Evolutionary conservation across 2,888 invertebrate genomes (phyloP).

Genomic region (Notocelia uddmanniana): DNA sequence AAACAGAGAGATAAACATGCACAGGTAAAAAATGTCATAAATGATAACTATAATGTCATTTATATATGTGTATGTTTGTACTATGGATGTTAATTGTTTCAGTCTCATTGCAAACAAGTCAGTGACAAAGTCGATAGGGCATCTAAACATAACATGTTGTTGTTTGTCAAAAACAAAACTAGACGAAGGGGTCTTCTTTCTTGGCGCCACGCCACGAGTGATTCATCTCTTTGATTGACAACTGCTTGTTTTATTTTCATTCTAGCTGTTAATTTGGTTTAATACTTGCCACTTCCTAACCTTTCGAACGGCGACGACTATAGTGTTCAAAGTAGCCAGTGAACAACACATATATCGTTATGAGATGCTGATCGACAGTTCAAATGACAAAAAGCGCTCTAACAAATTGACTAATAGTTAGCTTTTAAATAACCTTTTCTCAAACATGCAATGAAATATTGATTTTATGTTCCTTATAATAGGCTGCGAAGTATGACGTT

Average conservation of each 20-base stretch:
- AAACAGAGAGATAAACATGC: too few species aligned
- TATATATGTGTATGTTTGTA: too few species aligned
- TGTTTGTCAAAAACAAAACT: conserved; percentile 39
- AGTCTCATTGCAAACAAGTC: background rate
- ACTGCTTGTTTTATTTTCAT: conserved; percentile 30
- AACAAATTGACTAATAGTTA: too few species aligned
- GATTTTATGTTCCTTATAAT: too few species aligned
- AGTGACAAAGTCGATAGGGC: conserved; percentile 23
- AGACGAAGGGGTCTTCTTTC: conserved; percentile 3
- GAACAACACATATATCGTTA: background rate
- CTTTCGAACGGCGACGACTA: background rate
- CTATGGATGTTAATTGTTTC: too few species aligned
- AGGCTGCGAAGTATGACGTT: too few species aligned
- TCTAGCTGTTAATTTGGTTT: conserved; percentile 11
- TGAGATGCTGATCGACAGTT: background rate
- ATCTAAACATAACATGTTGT: conserved; percentile 37
- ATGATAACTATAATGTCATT: too few species aligned
- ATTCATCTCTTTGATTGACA: conserved; percentile 32
- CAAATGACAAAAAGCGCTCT: too few species aligned
- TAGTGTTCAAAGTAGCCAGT: background rate
- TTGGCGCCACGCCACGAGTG: conserved; percentile 29
- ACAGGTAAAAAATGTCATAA: too few species aligned
- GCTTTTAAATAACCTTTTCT: too few species aligned
- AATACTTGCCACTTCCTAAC: background rate
- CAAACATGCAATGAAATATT: too few species aligned